Base-by-base conservation (phyloP, 2,113 vertebrate species). In the Oreochromis aureus region DNA sequence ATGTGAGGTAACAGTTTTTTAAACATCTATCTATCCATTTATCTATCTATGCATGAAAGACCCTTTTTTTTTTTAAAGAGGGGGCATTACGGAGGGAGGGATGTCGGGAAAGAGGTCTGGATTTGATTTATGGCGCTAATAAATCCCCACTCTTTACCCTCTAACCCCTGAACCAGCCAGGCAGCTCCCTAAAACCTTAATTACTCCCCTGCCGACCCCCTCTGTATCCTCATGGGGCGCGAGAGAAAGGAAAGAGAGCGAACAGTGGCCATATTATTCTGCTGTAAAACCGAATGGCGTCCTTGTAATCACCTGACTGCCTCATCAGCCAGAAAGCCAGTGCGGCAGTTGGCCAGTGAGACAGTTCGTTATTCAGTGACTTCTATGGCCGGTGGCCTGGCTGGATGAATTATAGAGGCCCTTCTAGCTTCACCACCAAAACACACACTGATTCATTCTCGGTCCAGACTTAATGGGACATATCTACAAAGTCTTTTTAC, bases 131-230 rank as follows among this genome's bases (percentile, higher is more conserved):
- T 87, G 92, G 89, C 61, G 51, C 94, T 86, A 95, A 96, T 96
- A 96, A 96, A 96, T 96, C 94, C 91, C 94, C 66, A 85, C 94
- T 96, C 95, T 95, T 96, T 96, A 95, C 91, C 95, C 95, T 96
- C 93, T 95, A 91, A 96, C 95, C 95, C 89, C 93, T 93, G 92
- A 93, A 95, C 89, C 94, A 95, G 91, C 87, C 92, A 86, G 89
- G 87, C 90, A 92, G 93, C 94, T 95, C 93, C 94, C 92, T 95
- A 94, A 95, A 96, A 95, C 91, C 94, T 89, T 95, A 96, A 96
- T 95, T 93, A 93, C 94, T 95, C 94, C 93, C 95, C 86, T 24
- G 92, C 85, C 84, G 85, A 81, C 86, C 89, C 81, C 80, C 83
- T 92, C 91, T 41, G 11, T 66, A 79, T 87, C 92, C 92, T 89